phyloP scores from a whole-genome alignment of 1,140 invertebrate species.

The Papilio polyxenes region DNA sequence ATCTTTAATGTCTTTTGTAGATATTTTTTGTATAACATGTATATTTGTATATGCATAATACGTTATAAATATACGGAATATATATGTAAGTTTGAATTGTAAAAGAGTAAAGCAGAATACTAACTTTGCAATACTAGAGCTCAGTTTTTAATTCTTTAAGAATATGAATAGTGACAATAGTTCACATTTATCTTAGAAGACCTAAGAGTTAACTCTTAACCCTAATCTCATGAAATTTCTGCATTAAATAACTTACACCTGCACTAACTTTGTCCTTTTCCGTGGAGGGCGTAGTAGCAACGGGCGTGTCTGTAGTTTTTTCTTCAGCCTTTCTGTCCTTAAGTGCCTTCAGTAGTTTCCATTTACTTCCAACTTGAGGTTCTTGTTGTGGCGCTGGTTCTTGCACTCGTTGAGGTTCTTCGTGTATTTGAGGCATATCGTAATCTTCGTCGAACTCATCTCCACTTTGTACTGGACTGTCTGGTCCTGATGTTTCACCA shows the following conservation, averaged over 20 bases:
- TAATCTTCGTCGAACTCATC: constrained; percentile 86
- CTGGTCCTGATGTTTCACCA: constrained; percentile 92
- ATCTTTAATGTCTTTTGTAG: background rate
- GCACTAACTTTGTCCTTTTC: constrained; percentile 86
- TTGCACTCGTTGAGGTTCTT: constrained; percentile 72
- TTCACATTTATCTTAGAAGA: constrained; percentile 21
- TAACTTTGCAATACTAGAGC: constrained; percentile 12
- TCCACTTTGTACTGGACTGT: constrained; percentile 87
- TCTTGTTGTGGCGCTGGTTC: constrained; percentile 77
- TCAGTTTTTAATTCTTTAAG: constrained; percentile 25
- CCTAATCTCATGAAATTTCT: constrained; percentile 84
- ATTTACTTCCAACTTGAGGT: constrained; percentile 88
- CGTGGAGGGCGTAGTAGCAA: constrained; percentile 82
- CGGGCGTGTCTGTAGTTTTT: constrained; percentile 84
- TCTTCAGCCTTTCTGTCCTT: constrained; percentile 95
- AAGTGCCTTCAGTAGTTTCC: constrained; percentile 93
- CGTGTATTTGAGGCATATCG: constrained; percentile 81
- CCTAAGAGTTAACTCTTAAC: constrained; percentile 80
- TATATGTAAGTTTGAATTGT: constrained; percentile 8
- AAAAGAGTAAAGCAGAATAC: constrained; percentile 15
- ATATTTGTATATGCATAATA: background rate
- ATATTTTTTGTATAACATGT: constrained; percentile 4
- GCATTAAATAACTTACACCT: constrained; percentile 82
- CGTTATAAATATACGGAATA: background rate
- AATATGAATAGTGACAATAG: constrained; percentile 9